Conservation (phyloP, 1,140 invertebrate genomes). For the Nymphalis io region DNA sequence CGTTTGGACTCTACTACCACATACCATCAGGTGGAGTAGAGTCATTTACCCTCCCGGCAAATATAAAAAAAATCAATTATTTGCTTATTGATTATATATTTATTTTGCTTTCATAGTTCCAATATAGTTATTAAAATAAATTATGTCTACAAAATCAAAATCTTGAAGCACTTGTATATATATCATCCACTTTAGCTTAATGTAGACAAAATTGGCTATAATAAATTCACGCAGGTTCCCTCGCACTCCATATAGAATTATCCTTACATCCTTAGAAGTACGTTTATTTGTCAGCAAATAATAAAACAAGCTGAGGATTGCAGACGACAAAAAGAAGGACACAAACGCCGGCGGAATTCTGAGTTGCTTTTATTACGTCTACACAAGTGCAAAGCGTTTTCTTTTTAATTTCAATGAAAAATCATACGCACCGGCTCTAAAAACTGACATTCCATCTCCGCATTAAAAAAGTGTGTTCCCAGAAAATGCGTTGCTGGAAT, state of each 20-base stretch:
- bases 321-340: slow-evolving; percentile 58
- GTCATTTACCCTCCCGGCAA: too few relatives aligned
- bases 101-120: neutral
- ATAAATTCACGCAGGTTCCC: slow-evolving; percentile 26
- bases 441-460: slow-evolving; percentile 63
- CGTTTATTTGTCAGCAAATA: slow-evolving; percentile 50
- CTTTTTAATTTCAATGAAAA: slow-evolving; percentile 77
- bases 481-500: slow-evolving; percentile 70
- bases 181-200: slow-evolving; percentile 13
- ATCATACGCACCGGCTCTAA: slow-evolving; percentile 63
- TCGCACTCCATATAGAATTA: slow-evolving; percentile 33
- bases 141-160: slow-evolving; percentile 1
- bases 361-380: slow-evolving; percentile 59
- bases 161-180: neutral
- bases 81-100: too few relatives aligned
- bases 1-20: too few relatives aligned
- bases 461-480: slow-evolving; percentile 68
- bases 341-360: slow-evolving; percentile 52
- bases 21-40: too few relatives aligned
- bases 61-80: too few relatives aligned
- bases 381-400: slow-evolving; percentile 50
- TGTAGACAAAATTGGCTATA: slow-evolving; percentile 33
- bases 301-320: slow-evolving; percentile 58
- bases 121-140: neutral
- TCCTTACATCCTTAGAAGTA: slow-evolving; percentile 30